phyloP scores from a whole-genome alignment of 2,797 vertebrate species.

The Sparus aurata region DNA sequence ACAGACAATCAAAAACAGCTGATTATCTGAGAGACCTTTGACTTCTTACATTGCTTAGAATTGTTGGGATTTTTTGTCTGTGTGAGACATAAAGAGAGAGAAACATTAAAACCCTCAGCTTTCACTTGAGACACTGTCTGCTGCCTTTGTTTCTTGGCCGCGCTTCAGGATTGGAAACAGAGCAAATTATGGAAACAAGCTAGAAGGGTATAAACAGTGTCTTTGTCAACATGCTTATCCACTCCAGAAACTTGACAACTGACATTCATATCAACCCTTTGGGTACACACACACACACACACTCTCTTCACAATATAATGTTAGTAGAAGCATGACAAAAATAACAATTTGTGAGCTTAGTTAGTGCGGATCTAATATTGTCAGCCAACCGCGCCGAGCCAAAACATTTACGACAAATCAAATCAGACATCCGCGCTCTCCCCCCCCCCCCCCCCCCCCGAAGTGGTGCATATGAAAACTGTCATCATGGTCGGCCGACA shows the following conservation, averaged over 20 bases:
- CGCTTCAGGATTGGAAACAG: slow-evolving; percentile 8
- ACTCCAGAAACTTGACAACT: background rate
- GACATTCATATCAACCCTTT: background rate
- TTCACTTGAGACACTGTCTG: background rate
- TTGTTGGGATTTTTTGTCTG: background rate
- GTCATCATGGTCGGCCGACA: background rate
- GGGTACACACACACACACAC: too few relatives aligned
- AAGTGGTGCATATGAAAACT: slow-evolving; percentile 17
- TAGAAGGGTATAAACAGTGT: background rate
- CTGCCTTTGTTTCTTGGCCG: slow-evolving; percentile 7
- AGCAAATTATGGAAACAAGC: slow-evolving; percentile 7
- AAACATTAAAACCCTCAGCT: background rate
- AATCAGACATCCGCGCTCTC: slow-evolving; percentile 21
- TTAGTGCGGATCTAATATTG: background rate
- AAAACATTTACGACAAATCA: slow-evolving; percentile 25
- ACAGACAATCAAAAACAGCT: slow-evolving; percentile 26
- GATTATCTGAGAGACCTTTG: slow-evolving; percentile 38
- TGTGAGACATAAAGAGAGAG: slow-evolving; percentile 1
- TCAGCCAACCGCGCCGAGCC: slow-evolving; percentile 6
- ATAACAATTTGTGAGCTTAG: background rate
- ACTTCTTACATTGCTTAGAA: slow-evolving; percentile 1
- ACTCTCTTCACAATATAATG: background rate
- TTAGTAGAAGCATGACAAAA: background rate
- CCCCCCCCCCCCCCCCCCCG: slow-evolving; percentile 1
- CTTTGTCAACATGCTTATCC: background rate